Conservation (phyloP, 1,140 invertebrate species). For the Triops cancriformis region DNA sequence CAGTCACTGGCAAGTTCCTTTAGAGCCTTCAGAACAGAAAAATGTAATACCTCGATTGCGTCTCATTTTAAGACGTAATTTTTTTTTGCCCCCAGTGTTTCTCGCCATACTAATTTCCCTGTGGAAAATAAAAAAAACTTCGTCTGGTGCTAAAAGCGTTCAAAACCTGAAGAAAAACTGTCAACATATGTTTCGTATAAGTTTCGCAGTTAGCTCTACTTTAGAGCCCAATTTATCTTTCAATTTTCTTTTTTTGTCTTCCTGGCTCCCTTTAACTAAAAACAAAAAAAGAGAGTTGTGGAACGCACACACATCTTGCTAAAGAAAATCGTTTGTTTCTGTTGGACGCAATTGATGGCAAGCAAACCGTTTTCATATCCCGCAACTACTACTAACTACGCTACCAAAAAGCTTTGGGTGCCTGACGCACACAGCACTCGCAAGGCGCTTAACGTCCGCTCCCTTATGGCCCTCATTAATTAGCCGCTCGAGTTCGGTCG, state of each 20-base stretch:
- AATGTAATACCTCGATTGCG: too few species aligned
- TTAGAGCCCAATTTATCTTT: neutral
- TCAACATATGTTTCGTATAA: neutral
- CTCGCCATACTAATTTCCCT: too few species aligned
- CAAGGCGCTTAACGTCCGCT: neutral
- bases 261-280: too few species aligned
- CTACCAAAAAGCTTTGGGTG: neutral
- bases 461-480: slow-evolving; percentile 13
- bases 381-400: neutral
- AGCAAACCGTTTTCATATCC: neutral
- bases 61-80: too few species aligned
- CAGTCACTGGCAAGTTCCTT: too few species aligned
- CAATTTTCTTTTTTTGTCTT: neutral
- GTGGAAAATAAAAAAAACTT: too few species aligned
- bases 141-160: too few species aligned
- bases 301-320: too few species aligned
- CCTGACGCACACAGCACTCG: neutral
- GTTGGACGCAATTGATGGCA: slow-evolving; percentile 9
- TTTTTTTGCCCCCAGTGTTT: too few species aligned
- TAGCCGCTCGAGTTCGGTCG: slow-evolving; percentile 1
- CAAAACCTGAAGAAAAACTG: neutral
- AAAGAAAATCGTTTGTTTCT: neutral
- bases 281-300: neutral
- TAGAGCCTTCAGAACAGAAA: too few species aligned
- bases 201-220: neutral